Base-by-base conservation (phyloP, 2,113 vertebrate genomes). In the Vulpes vulpes region DNA sequence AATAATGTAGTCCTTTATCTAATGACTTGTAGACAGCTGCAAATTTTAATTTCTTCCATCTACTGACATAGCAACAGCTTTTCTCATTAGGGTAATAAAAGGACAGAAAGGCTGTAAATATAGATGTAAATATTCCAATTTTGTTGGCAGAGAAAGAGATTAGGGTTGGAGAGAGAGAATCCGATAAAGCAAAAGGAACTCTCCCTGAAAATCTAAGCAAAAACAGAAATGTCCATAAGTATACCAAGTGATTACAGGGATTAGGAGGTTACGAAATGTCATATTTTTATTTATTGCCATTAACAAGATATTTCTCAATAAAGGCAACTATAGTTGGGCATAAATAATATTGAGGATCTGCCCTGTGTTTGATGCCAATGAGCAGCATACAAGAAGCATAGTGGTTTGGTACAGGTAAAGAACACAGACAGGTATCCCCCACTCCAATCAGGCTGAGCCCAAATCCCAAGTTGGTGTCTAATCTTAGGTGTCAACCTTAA, bases 41-140 rank as follows among this genome's bases (percentile, higher is more conserved):
- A 96, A 94, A 94, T 94, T 76, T 32, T 32, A 65, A 8, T 88
- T 76, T 76, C 69, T 90, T 88, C 64, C 12, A 80, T 27, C 49
- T 59, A 22, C 19, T 76, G 15, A 92, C 1, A 35, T 11, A 84
- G 6, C 19, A 83, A 90, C 25, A 35, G 32, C 62, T 87, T 84
- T 95, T 81, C 35, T 91, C 69, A 88, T 55, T 35, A 55, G 79
- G 17, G 59, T 43, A 83, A 14, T 35, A 23, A 91, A 89, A 32
- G 9, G 67, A 90, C 38, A 73, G 35, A 91, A 51, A 92, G 81
- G 4, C 22, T 51, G 19, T 79, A 83, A 74, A 60, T n/a, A 89
- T 4, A 94, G 20, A 79, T 17, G 76, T 16, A 55, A 27, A 81
- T 79, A 87, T 73, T 19, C n/a, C 17, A 79, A 51, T 57, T 74